These are phyloP conservation scores for Ficedula albicollis DNA, from an alignment of 2,797 vertebrate genomes.

Conservation along the genomic window DNA sequence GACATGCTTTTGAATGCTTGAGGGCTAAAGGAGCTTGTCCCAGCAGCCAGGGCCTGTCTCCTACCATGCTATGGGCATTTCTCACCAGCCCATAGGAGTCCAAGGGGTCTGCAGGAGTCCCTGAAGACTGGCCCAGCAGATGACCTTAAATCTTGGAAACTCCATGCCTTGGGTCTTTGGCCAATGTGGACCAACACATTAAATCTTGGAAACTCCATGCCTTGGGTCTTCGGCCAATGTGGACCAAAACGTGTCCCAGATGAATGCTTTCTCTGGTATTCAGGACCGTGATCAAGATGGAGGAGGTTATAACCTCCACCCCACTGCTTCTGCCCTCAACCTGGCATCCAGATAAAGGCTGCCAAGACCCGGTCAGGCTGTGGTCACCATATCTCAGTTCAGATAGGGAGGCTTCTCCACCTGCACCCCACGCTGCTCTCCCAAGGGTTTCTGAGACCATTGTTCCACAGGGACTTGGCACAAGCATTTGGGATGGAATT, in stretches of 20 bases:
- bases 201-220: neutral
- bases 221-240: neutral
- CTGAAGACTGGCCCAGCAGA: neutral
- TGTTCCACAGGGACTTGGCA: neutral
- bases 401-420: neutral
- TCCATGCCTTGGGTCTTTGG: neutral
- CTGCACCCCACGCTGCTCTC: fast-evolving
- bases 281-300: neutral
- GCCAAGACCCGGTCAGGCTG: neutral
- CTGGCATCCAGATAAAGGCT: neutral
- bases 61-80: neutral
- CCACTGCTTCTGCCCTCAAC: neutral
- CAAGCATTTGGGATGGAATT: neutral
- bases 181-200: neutral
- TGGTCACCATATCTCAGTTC: neutral
- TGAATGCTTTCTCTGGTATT: neutral
- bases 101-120: fast-evolving
- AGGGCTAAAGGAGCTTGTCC: neutral
- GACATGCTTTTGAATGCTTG: neutral
- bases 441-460: neutral
- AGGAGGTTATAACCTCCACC: neutral
- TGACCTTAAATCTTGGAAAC: neutral
- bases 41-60: neutral
- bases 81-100: neutral
- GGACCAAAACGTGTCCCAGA: neutral